Evolutionary conservation across 2,888 invertebrate genomes (phyloP), one percentile per base, ranked within the genome.

Genomic region (Cephus rjabovi): DNA sequence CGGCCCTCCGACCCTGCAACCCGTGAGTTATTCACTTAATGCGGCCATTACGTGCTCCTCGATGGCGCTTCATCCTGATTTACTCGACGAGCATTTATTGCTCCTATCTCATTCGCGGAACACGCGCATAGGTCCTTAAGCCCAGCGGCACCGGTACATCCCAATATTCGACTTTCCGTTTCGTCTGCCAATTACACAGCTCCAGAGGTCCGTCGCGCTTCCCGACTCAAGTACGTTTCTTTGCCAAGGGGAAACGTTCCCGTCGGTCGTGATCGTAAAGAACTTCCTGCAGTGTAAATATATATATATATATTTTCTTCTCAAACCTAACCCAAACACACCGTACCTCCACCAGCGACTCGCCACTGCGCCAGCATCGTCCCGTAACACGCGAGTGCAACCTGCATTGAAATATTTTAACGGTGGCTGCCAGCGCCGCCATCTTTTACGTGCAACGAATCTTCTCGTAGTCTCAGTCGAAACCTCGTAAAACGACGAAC

Each of bases 11-110:
- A 84, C 86, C 85, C 83, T 84, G 84, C 85, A 85, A 85, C 86
- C 56, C 85, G 87, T 90, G 89, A 90, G 89, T 90, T 90, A 90
- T 90, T 90, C 90, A 90, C 90, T 90, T 90, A 90, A 90, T 90
- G 87, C 89, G 87, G 83, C 89, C 90, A 90, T 90, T 90, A 90
- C 88, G 86, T 83, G 87, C 88, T 88, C 86, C 90, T 90, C 90
- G 87, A 89, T 90, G 90, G 88, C 89, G 89, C 89, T 90, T 90
- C 89, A 90, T 90, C 90, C 90, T 90, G 90, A 90, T 90, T 90
- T 90, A 90, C 89, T 89, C 85, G 89, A 90, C 90, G 87, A 88
- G 87, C 90, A 89, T 90, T 90, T 89, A 90, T 90, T 89, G 88
- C 56, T 56, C 56, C 56, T 56, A 56, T 56, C 56, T 56, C 56